Evolutionary conservation across 2,888 invertebrate species (phyloP).

Genomic region (Eledone cirrhosa): DNA sequence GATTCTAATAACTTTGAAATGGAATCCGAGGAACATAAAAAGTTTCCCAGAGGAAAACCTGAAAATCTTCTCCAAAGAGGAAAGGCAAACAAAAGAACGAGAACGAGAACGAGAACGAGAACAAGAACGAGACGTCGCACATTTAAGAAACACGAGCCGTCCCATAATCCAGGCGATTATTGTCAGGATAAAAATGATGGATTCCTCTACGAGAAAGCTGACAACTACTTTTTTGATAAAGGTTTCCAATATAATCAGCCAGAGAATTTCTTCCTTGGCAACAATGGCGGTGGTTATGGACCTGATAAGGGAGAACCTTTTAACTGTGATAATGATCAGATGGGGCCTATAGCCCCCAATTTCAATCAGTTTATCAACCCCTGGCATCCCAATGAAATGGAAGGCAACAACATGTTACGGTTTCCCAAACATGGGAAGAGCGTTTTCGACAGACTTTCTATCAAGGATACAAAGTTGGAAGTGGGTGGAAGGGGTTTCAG

Average conservation of each 20-base stretch:
- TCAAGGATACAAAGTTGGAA: no score
- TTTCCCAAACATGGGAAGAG: not conserved
- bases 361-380: not conserved
- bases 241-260: constrained; percentile 3
- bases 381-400: not conserved
- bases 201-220: constrained; percentile 14
- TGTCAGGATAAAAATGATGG: not conserved
- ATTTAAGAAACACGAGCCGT: not conserved
- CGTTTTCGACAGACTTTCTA: no score
- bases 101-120: no score
- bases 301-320: not conserved
- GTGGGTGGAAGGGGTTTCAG: no score
- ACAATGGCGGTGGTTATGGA: not conserved
- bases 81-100: not conserved
- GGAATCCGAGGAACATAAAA: not conserved
- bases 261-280: not conserved
- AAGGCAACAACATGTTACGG: not conserved
- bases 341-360: not conserved
- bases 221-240: not conserved
- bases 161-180: not conserved
- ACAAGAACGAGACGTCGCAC: no score
- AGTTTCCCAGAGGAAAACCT: not conserved
- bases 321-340: not conserved
- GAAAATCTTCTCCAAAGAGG: not conserved
- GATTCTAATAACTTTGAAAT: not conserved